A percentile compares a stretch with the other conserved stretches of the same genome.
These are phyloP conservation scores for Anodontia alba DNA, from an alignment of 2,888 invertebrate species.

Conservation along the genomic window DNA sequence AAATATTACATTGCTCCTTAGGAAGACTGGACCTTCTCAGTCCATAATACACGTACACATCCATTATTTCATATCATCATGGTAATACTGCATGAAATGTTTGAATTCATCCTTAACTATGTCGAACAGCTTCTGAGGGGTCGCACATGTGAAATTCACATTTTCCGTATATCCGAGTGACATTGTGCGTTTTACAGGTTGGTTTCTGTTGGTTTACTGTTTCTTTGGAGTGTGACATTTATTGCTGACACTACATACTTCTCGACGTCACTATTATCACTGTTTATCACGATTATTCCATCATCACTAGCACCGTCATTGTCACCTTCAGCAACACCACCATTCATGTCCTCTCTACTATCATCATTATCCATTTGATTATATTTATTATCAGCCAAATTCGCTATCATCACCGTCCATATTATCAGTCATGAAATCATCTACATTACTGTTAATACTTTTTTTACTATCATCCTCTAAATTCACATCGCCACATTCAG, in stretches of 20 bases:
- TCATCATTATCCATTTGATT: neutral
- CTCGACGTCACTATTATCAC: neutral
- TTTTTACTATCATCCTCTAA: neutral
- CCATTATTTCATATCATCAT: neutral
- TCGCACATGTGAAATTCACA: neutral
- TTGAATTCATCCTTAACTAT: neutral
- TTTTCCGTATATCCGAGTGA: conserved; percentile 5
- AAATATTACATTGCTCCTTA: no score
- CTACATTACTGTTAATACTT: neutral
- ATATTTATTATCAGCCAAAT: neutral
- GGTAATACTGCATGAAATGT: neutral
- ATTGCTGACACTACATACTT: neutral
- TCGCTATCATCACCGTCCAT: neutral
- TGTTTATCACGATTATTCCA: neutral
- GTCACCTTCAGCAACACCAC: neutral
- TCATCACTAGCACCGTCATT: neutral
- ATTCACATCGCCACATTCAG: neutral
- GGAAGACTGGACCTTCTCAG: neutral
- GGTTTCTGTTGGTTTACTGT: neutral
- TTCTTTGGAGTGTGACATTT: conserved; percentile 4
- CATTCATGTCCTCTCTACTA: neutral
- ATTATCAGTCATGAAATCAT: neutral
- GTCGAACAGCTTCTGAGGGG: neutral
- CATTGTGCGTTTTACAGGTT: neutral
- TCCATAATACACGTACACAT: neutral